phyloP scores from a whole-genome alignment of 1,140 invertebrate genomes.

The Homalodisca vitripennis region DNA sequence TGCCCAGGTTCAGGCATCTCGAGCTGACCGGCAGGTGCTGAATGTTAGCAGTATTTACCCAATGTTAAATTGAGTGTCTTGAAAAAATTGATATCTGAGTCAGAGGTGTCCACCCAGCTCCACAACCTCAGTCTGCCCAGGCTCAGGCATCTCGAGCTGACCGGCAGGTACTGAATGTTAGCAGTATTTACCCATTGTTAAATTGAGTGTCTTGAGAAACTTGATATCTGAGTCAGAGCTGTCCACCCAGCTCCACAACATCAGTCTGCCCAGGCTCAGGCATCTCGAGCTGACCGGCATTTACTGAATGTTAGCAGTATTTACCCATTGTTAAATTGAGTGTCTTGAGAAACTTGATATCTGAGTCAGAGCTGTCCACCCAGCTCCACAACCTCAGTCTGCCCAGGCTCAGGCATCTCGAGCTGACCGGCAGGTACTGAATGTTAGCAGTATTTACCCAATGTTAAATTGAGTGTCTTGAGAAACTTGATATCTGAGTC shows the following conservation, averaged over 20 bases:
- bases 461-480: not conserved
- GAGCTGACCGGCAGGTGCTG: slow-evolving; percentile 74
- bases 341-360: not conserved
- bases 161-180: slow-evolving; percentile 54
- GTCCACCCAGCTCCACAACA: slow-evolving; percentile 29
- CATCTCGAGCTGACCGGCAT: slow-evolving; percentile 76
- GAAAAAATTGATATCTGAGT: slow-evolving; percentile 41
- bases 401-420: not conserved
- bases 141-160: slow-evolving; percentile 46
- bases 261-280: slow-evolving; percentile 69
- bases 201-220: slow-evolving; percentile 60
- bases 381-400: not conserved
- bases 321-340: not conserved
- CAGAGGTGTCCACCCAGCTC: slow-evolving; percentile 47
- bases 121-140: slow-evolving; percentile 41
- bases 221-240: slow-evolving; percentile 60
- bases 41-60: not conserved
- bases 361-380: too few species aligned
- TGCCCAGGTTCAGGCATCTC: slow-evolving; percentile 73
- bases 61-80: slow-evolving; percentile 41
- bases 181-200: slow-evolving; percentile 64
- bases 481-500: slow-evolving; percentile 53
- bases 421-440: not conserved
- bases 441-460: not conserved
- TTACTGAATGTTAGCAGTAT: slow-evolving; percentile 44